A percentile compares a stretch with the other conserved stretches of the same genome.
These are phyloP conservation scores for Tiliacea citrago DNA, from an alignment of 2,888 invertebrate species.

Conservation along the genomic window DNA sequence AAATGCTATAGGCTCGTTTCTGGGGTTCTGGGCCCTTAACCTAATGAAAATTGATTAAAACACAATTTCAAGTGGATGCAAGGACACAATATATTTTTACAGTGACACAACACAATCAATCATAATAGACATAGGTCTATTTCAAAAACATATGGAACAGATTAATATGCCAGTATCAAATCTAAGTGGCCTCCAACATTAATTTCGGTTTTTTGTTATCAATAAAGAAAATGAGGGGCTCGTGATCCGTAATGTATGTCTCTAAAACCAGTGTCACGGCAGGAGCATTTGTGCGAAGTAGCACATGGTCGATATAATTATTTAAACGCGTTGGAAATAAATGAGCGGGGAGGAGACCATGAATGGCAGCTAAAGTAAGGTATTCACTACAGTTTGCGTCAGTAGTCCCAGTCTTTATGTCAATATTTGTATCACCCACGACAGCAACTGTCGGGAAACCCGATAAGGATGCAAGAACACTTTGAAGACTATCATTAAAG, in stretches of 20 bases:
- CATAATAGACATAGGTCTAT: too few species aligned
- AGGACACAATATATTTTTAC: too few species aligned
- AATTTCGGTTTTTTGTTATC: neutral
- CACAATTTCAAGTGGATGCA: too few species aligned
- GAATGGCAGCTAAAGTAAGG: neutral
- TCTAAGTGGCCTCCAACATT: too few species aligned
- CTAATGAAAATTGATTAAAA: too few species aligned
- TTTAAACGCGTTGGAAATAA: neutral
- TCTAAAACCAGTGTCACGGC: neutral
- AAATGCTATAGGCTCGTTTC: too few species aligned
- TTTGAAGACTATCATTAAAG: neutral
- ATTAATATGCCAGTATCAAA: too few species aligned
- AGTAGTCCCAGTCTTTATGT: neutral
- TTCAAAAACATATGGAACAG: too few species aligned
- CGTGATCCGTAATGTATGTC: neutral
- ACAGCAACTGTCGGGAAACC: neutral
- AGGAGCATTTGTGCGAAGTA: neutral
- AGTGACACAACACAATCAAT: too few species aligned
- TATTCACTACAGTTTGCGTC: neutral
- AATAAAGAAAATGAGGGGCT: neutral
- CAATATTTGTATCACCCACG: neutral
- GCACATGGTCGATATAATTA: neutral
- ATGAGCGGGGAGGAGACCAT: neutral
- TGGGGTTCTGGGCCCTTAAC: too few species aligned
- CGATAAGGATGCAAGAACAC: neutral